Conservation (phyloP, 2,888 invertebrate genomes). For the Allolobophora icterica region DNA sequence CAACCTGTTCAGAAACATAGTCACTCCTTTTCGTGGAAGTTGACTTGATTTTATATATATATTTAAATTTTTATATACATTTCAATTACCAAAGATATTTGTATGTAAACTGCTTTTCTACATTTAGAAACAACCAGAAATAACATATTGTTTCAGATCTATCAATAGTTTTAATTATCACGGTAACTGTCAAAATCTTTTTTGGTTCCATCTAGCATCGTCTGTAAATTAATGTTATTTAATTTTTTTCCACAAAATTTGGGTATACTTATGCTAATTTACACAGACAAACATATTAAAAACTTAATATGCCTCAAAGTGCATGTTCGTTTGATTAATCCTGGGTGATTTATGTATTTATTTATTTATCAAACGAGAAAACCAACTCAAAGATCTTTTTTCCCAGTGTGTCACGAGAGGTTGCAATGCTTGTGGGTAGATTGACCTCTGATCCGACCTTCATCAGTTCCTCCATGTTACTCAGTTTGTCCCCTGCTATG, state of each 20-base stretch:
- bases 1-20: constrained; percentile 49
- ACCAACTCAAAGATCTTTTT: constrained; percentile 47
- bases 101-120: too few species aligned
- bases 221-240: not conserved
- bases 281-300: not conserved
- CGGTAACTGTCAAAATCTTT: not conserved
- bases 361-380: not conserved
- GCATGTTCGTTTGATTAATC: not conserved
- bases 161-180: not conserved
- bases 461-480: constrained; percentile 52
- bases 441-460: constrained; percentile 51
- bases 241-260: too few species aligned
- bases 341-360: not conserved
- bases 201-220: not conserved
- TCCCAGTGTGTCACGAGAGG: constrained; percentile 37
- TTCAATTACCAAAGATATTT: too few species aligned
- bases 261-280: not conserved
- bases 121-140: not conserved
- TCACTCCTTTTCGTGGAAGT: not conserved
- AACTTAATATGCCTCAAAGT: not conserved
- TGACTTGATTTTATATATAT: too few species aligned
- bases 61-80: too few species aligned
- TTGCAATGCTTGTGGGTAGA: constrained; percentile 38
- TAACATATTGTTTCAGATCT: not conserved
- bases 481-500: constrained; percentile 58